Percentiles rank a stretch among this genome's conserved stretches.
Conservation (phyloP, 2,113 vertebrate genomes). For the Hassar affinis region DNA sequence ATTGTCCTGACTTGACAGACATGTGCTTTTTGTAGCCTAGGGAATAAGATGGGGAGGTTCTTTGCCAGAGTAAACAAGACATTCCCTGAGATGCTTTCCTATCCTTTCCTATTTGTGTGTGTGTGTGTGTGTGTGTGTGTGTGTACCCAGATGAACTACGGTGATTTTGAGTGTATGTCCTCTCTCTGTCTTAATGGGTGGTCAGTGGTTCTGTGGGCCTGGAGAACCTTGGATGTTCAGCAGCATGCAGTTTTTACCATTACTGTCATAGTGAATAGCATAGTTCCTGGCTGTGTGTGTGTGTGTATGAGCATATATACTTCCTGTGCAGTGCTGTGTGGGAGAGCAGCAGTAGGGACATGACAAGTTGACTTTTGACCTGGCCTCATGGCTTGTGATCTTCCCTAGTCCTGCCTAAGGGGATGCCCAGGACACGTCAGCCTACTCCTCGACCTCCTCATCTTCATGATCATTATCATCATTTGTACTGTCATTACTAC, state of each 20-base stretch:
- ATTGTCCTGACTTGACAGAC: neutral
- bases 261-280: constrained; percentile 1
- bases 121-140: neutral
- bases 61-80: constrained; percentile 16
- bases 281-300: constrained; percentile 15
- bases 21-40: neutral
- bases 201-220: constrained; percentile 10
- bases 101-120: neutral
- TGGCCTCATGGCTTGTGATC: constrained; percentile 31
- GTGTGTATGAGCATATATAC: neutral
- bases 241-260: neutral
- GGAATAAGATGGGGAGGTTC: neutral
- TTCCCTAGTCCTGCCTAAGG: constrained; percentile 23
- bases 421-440: constrained; percentile 24
- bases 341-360: constrained; percentile 27
- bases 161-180: neutral
- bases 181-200: constrained; percentile 16
- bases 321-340: constrained; percentile 32
- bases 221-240: neutral
- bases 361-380: constrained; percentile 24
- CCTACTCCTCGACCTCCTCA: constrained; percentile 15
- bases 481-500: constrained; percentile 14
- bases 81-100: neutral
- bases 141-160: neutral
- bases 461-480: neutral